Evolutionary conservation across 2,797 vertebrate genomes (phyloP).

Genomic region (Gila robusta): DNA sequence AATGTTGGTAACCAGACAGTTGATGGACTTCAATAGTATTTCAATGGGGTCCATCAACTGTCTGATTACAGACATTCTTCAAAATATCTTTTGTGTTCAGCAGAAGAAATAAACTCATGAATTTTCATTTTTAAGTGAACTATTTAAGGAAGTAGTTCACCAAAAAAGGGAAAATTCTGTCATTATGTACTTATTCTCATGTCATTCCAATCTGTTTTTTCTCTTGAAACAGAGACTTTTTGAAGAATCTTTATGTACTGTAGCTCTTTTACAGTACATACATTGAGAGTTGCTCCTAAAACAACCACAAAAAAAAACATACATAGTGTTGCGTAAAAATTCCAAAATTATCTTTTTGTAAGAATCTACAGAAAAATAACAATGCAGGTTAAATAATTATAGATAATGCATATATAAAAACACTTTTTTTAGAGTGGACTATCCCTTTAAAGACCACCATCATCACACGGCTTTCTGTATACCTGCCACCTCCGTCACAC

Average conservation of each 20-base stretch:
- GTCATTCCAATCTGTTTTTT: neutral
- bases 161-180: too few relatives aligned
- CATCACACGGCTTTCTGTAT: neutral
- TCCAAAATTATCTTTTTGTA: neutral
- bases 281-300: neutral
- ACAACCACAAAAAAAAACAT: neutral
- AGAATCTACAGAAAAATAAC: neutral
- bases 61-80: too few relatives aligned
- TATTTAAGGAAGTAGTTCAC: too few relatives aligned
- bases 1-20: too few relatives aligned
- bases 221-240: neutral
- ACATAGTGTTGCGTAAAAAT: neutral
- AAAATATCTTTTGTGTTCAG: too few relatives aligned
- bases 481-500: constrained; percentile 18
- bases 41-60: too few relatives aligned
- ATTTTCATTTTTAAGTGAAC: too few relatives aligned
- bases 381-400: neutral
- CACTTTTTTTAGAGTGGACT: neutral
- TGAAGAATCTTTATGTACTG: neutral
- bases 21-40: too few relatives aligned
- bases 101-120: too few relatives aligned
- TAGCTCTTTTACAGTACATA: neutral
- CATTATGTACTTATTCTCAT: neutral
- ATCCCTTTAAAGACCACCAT: constrained; percentile 2
- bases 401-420: neutral